phyloP scores from a whole-genome alignment of 2,113 vertebrate genomes.

The Ptyas mucosa region DNA sequence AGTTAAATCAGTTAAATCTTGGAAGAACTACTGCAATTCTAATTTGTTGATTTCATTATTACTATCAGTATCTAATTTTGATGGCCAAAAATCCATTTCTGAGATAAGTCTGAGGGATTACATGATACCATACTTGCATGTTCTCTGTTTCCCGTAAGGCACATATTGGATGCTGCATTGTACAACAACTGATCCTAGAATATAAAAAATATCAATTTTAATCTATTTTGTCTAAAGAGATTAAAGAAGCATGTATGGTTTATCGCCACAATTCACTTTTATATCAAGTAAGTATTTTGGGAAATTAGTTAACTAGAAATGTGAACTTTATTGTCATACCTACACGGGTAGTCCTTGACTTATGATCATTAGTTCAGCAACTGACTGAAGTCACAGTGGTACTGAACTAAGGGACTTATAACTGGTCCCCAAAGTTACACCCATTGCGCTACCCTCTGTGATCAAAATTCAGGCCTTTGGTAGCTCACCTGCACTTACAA shows the following conservation, averaged over 20 bases:
- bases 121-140: conserved; percentile 80
- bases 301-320: neutral
- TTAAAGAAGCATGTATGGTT: too few species aligned
- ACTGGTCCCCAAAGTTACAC: neutral
- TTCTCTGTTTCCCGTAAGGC: conserved; percentile 82
- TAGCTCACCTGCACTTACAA: neutral
- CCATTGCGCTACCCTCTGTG: neutral
- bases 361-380: neutral
- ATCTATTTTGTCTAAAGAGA: neutral
- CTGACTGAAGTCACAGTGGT: neutral
- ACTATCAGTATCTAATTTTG: conserved; percentile 61
- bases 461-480: neutral
- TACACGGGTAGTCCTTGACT: neutral
- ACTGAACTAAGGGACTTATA: neutral
- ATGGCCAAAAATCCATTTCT: conserved; percentile 86
- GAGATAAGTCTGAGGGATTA: conserved; percentile 82
- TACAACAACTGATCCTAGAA: conserved; percentile 85
- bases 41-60: conserved; percentile 34
- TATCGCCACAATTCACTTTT: neutral
- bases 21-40: neutral
- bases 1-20: conserved; percentile 40
- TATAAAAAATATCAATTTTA: conserved; percentile 3
- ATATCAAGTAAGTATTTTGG: neutral
- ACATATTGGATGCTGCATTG: conserved; percentile 76
- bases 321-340: neutral